Base-by-base conservation (phyloP, 2,113 vertebrate species). In the Platanista minor region DNA sequence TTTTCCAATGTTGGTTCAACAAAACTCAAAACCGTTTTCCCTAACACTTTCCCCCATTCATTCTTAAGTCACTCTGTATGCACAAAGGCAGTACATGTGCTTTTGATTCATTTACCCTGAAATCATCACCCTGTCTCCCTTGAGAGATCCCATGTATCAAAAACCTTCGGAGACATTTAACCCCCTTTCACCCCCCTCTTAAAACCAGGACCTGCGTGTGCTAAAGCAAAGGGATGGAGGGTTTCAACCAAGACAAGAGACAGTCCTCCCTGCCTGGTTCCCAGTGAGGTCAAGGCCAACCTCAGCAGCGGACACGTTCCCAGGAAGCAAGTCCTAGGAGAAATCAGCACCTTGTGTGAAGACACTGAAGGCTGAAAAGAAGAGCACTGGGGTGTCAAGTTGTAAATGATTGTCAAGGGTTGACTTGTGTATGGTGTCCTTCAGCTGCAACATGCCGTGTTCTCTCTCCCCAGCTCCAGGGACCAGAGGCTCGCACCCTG, bases 1-100 rank as follows among this genome's bases (percentile, higher is more conserved):
- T 97, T 97, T 98, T 97, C 92, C 96, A 95, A 92, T 92, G 80
- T 97, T 90, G 71, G 90, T 97, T 98, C 97, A 96, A 95, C 11
- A 90, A 97, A 97, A 97, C 87, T 97, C 91, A 96, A 97, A 96
- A 94, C 95, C 82, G 36, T 96, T 92, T 97, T 94, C 87, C 81
- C 92, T 95, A 78, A 95, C 2, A 27, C 71, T 89, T 96, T 88
- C 89, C 86, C 92, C 78, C 62, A 94, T 92, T 98, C 59, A 1
- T 95, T 95, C 95, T 90, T 61, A 95, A 96, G 91, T 93, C 66
- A 71, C 41, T 96, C 41, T 96, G 80, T 95, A 29, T 97, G 71
- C 9, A 0, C 21, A 69, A 80, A 86, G 82, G 92, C 64, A 61
- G 54, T 88, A 59, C 93, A 94, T 98, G 94, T 97, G 97, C 95